These are phyloP conservation scores for Drosophila ambigua DNA, from an alignment of 1,140 invertebrate species.

Conservation along the genomic window DNA sequence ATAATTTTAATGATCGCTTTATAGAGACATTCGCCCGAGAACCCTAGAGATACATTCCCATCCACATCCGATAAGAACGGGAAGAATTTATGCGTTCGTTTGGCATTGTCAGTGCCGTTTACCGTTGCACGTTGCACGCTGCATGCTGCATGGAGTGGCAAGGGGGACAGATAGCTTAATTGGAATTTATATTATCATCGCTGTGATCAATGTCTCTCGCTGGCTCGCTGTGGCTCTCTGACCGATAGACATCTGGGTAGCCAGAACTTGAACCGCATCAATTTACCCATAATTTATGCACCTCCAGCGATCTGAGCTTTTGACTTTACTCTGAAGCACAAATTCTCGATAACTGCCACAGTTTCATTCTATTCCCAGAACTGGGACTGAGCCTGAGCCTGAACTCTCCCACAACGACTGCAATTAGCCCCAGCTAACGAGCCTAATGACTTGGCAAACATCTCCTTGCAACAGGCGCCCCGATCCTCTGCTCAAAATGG, in stretches of 20 bases:
- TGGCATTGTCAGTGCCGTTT: conserved; percentile 74
- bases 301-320: conserved; percentile 59
- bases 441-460: conserved; percentile 70
- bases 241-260: conserved; percentile 49
- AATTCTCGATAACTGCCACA: background rate
- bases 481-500: conserved; percentile 47
- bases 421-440: conserved; percentile 17
- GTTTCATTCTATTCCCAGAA: no score
- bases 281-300: conserved; percentile 68
- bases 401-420: conserved; percentile 3
- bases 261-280: conserved; percentile 52
- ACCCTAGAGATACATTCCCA: conserved; percentile 72
- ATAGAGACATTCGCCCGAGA: conserved; percentile 64
- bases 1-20: conserved; percentile 79
- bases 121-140: conserved; percentile 47
- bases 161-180: conserved; percentile 61
- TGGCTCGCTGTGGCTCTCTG: background rate
- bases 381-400: no score
- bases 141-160: background rate
- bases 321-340: conserved; percentile 21
- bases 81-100: conserved; percentile 70
- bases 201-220: conserved; percentile 66
- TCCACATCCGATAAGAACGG: conserved; percentile 68
- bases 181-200: conserved; percentile 79
- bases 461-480: background rate